Evolutionary conservation across 2,888 invertebrate genomes (phyloP), one percentile per base, ranked within the genome.

Genomic region (Diplazon laetatorius): DNA sequence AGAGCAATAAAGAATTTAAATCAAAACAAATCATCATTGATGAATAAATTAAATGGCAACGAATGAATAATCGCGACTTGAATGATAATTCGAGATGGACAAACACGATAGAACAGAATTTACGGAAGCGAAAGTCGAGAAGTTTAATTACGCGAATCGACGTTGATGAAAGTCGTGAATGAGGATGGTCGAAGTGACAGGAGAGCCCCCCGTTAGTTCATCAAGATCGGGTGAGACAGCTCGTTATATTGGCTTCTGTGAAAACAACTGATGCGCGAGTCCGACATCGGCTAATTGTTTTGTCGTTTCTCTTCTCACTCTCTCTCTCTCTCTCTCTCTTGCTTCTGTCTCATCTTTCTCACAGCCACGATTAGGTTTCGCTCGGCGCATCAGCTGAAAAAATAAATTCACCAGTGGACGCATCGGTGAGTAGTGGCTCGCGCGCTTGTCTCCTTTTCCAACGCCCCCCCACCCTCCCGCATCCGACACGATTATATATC

Each of bases 321-420:
- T 30, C 2, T 30, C 4, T 30, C 6, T 30, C 30, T 30, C 4
- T 30, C 4, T 30, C 30, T 30, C 30, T 30, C 30, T 30, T 30
- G 30, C 30, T 30, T 6, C 30, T 71, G 60, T 78, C 77, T 79
- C 79, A 80, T 70, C 75, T 82, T 74, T 81, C 70, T 50, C 68
- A 39, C 46, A 42, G 35, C 65, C 50, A 22, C 69, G 44, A 78
- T 73, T 62, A 55, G 75, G 57, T 70, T 74, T 78, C 71, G 69
- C 63, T 42, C 77, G 76, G 22, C 71, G 83, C 52, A 73, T 82
- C 88, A 86, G 87, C 89, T 89, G 89, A 85, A 87, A 86, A 87
- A 89, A 89, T 87, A 88, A 30, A 85, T 84, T 78, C 66, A 20
- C 55, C 44, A 42, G 60, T 4, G 52, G 25, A 37, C 25, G 20